phyloP scores from a whole-genome alignment of 2,113 vertebrate species.

The Epinephelus lanceolatus region DNA sequence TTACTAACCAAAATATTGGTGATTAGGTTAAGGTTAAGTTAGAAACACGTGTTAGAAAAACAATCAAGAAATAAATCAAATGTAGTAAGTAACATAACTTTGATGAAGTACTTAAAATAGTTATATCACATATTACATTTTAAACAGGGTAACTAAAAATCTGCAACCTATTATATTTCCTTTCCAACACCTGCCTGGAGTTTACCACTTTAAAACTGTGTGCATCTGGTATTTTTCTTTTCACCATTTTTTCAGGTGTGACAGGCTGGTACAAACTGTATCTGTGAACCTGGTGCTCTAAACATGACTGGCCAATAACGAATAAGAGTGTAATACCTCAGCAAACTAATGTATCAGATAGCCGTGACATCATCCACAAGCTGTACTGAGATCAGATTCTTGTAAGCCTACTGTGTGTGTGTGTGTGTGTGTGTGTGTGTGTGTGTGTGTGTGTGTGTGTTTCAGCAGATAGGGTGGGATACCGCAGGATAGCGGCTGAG shows the following conservation, averaged over 20 bases:
- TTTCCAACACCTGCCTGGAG: too few relatives aligned
- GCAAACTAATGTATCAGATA: background rate
- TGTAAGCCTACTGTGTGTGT: background rate
- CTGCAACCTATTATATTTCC: too few relatives aligned
- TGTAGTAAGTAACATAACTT: too few relatives aligned
- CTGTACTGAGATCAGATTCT: background rate
- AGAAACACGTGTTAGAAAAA: too few relatives aligned
- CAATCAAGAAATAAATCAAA: too few relatives aligned
- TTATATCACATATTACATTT: too few relatives aligned
- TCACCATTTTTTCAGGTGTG: background rate
- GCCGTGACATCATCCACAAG: background rate
- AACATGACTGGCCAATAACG: background rate
- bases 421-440: background rate
- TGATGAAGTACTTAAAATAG: too few relatives aligned
- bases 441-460: background rate
- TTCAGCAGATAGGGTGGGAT: background rate
- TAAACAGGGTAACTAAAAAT: too few relatives aligned
- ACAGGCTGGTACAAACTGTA: background rate
- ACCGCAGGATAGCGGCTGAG: background rate
- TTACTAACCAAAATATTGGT: too few relatives aligned
- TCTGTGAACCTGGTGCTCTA: background rate
- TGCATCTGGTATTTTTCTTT: too few relatives aligned
- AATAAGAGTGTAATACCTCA: slow-evolving; percentile 1
- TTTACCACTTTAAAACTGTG: too few relatives aligned
- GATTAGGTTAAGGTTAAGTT: too few relatives aligned